A percentile compares a stretch with the other conserved stretches of the same genome.
These are phyloP conservation scores for Stictocephala bisonia DNA, from an alignment of 2,888 invertebrate genomes.

Conservation along the genomic window DNA sequence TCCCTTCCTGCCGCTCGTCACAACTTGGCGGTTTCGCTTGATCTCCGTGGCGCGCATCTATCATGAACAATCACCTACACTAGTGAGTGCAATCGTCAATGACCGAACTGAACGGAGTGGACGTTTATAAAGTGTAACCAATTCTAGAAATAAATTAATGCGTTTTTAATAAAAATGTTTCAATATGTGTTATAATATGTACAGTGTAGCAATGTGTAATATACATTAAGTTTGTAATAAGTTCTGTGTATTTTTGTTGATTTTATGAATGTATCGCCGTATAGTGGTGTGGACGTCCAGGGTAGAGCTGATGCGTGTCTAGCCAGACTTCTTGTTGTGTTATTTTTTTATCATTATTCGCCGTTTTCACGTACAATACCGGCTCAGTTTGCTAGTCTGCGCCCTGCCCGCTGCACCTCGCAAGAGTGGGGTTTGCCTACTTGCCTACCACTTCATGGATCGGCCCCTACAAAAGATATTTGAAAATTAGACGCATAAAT, in stretches of 20 bases:
- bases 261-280: constrained; percentile 30
- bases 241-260: constrained; percentile 37
- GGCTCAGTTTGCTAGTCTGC: constrained; percentile 2
- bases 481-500: too few relatives aligned
- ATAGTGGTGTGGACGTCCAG: constrained; percentile 29
- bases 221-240: constrained; percentile 42
- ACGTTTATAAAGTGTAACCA: constrained; percentile 36
- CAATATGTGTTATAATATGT: constrained; percentile 46
- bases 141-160: constrained; percentile 42
- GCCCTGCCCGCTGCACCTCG: constrained; percentile 1
- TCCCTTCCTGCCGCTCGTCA: constrained; percentile 9
- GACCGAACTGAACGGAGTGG: constrained; percentile 1
- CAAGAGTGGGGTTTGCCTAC: too few relatives aligned
- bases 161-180: constrained; percentile 45
- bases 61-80: too few relatives aligned
- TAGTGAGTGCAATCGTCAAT: constrained; percentile 34
- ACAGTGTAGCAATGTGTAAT: constrained; percentile 48
- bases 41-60: constrained; percentile 45
- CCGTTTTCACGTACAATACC: constrained; percentile 37
- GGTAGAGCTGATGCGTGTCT: constrained; percentile 31
- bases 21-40: constrained; percentile 43
- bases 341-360: constrained; percentile 31
- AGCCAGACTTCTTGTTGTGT: constrained; percentile 37
- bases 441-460: too few relatives aligned
- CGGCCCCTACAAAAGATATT: too few relatives aligned